phyloP scores from a whole-genome alignment of 37 sponge, comb jelly and placozoan genomes.

The Tethya wilhelma region DNA sequence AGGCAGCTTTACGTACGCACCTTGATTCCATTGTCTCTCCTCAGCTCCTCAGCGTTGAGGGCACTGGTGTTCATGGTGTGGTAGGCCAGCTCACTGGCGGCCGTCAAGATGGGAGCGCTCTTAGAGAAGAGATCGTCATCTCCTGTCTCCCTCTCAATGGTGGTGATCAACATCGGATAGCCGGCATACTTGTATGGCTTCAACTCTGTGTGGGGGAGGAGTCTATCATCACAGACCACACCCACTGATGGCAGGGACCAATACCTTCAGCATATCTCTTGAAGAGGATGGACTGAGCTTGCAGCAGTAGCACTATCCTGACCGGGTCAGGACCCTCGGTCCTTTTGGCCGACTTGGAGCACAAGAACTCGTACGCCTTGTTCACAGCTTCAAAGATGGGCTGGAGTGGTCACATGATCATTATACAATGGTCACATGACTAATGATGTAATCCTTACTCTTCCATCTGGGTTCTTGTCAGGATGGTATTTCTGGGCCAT shows the following conservation, averaged over 20 bases:
- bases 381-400: slow-evolving; percentile 95
- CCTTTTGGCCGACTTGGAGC: slow-evolving; percentile 80
- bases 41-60: slow-evolving; percentile 94
- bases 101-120: slow-evolving; percentile 90
- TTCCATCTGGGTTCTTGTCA: slow-evolving; percentile 99
- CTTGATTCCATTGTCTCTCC: slow-evolving; percentile 89
- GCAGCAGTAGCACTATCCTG: slow-evolving; percentile 90
- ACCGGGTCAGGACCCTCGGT: slow-evolving; percentile 89
- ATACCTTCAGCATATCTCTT: slow-evolving; percentile 84
- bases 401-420: slow-evolving; percentile 9
- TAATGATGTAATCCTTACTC: slow-evolving; percentile 41
- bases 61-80: slow-evolving; percentile 95
- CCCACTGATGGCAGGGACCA: too few relatives aligned
- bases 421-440: slow-evolving; percentile 6
- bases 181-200: slow-evolving; percentile 98
- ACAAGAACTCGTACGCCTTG: slow-evolving; percentile 99
- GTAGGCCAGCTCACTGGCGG: slow-evolving; percentile 92
- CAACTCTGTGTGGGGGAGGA: slow-evolving; percentile 49
- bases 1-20: too few relatives aligned
- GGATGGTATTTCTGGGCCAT: slow-evolving; percentile 99
- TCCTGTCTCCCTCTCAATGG: slow-evolving; percentile 88
- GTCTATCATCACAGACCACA: too few relatives aligned
- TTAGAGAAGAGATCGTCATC: slow-evolving; percentile 94
- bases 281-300: slow-evolving; percentile 95
- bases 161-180: slow-evolving; percentile 98